Conservation (phyloP, 2,113 vertebrate genomes). For the Gymnogyps californianus region DNA sequence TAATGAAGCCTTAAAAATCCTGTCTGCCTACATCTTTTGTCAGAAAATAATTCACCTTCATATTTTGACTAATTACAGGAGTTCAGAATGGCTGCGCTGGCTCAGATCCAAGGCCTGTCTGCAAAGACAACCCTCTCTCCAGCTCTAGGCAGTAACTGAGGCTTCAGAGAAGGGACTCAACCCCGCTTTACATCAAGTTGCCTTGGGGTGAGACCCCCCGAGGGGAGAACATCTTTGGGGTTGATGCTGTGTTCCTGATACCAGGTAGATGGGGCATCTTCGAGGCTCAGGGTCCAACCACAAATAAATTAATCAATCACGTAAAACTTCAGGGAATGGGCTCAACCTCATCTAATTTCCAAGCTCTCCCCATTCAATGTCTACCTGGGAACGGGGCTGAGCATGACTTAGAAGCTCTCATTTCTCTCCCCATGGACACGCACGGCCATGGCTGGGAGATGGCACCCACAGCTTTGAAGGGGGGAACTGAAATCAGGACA, state of each 20-base stretch:
- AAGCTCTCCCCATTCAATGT: accelerated
- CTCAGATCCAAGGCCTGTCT: not conserved
- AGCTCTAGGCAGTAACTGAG: not conserved
- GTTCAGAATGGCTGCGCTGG: not conserved
- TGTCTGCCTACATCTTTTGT: not conserved
- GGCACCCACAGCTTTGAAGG: not conserved
- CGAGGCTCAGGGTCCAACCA: not conserved
- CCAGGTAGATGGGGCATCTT: not conserved
- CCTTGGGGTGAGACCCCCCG: not conserved
- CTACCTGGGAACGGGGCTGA: not conserved
- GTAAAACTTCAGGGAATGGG: not conserved
- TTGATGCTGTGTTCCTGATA: not conserved
- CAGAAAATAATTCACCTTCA: not conserved
- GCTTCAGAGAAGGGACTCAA: not conserved
- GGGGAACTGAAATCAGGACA: not conserved
- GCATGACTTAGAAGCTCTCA: not conserved
- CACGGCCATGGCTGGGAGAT: accelerated
- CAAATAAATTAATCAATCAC: not conserved
- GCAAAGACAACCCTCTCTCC: not conserved
- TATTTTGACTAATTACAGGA: not conserved
- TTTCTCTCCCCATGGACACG: not conserved
- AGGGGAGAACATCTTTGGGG: not conserved
- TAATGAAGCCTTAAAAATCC: constrained; percentile 28
- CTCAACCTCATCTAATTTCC: not conserved
- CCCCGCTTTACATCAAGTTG: accelerated